Percentiles rank a stretch among this genome's conserved stretches.
These are phyloP conservation scores for Charina bottae DNA, from an alignment of 2,113 vertebrate species.

Conservation along the genomic window DNA sequence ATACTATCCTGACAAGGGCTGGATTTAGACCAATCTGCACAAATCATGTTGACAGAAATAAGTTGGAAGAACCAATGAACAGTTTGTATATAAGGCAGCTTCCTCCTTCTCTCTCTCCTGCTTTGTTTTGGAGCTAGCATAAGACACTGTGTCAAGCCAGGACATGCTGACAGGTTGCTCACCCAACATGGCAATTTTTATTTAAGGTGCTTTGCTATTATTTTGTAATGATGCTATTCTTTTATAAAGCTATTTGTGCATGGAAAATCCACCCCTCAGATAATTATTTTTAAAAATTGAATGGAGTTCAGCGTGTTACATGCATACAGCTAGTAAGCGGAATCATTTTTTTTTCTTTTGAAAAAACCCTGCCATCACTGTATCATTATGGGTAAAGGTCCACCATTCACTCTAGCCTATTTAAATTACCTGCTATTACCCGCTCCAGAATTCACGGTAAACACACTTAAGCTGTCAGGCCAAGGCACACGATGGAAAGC, in stretches of 20 bases:
- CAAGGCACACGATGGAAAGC: constrained; percentile 61
- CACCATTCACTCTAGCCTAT: constrained; percentile 65
- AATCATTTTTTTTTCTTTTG: not conserved
- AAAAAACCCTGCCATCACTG: constrained; percentile 21
- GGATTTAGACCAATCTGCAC: not conserved
- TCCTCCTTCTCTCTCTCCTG: not conserved
- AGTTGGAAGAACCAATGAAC: not conserved
- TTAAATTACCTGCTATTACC: constrained; percentile 66
- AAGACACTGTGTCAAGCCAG: not conserved
- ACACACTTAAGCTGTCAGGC: constrained; percentile 72
- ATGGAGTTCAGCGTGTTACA: constrained; percentile 45
- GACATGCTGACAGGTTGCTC: constrained; percentile 2
- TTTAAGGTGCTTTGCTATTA: constrained; percentile 1
- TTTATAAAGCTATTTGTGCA: constrained; percentile 52
- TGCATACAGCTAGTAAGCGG: constrained; percentile 57
- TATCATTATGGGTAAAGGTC: constrained; percentile 65
- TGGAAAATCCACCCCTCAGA: constrained; percentile 56
- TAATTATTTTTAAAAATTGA: constrained; percentile 41
- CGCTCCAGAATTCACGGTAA: constrained; percentile 64
- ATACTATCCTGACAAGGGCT: not conserved
- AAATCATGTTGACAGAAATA: not conserved
- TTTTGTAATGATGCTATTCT: constrained; percentile 16
- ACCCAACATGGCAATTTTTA: not conserved
- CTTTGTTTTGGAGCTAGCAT: not conserved
- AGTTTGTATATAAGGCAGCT: not conserved